Base-by-base conservation (phyloP, 2,797 vertebrate species). In the Heteromormyrus szaboi region DNA sequence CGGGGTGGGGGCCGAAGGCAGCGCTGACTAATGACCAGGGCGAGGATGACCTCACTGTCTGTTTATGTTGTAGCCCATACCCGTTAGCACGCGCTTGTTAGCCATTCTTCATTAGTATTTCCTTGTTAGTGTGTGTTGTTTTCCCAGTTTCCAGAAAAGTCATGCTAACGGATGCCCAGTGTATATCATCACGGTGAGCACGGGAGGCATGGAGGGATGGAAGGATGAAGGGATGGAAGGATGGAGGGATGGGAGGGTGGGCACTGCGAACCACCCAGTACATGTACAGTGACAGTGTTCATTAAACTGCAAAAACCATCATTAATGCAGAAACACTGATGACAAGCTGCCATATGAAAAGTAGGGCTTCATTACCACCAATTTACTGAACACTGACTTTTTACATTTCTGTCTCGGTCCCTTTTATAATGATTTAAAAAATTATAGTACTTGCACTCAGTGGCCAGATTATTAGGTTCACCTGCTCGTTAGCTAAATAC, bases 11-110 rank as follows among this genome's bases (percentile, higher is more conserved):
- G 44, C 22, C 50, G 5, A 85, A 51, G 51, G n/a, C 51, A 5
- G n/a, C 5, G 25, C 29, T 54, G 51, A 54, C 84, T 54, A 85
- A 85, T 85, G 50, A 85, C 48, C 84, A 51, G 46, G 46, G 41
- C 7, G n/a, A 68, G 65, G 29, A 88, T 88, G 87, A 88, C 41
- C 56, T 68, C 86, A 62, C 59, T 44, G 86, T 68, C 59, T 86
- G n/a, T 86, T 86, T 86, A 86, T 53, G 51, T n/a, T 48, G 53
- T 41, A 81, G 19, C 54, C 14, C 19, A n/a, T 41, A 3, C 68
- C 14, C 14, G 4, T 72, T 72, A 72, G 4, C 33, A 72, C 3
- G 4, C 14, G 29, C 68, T 37, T 33, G 12, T 72, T 72, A 17
- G 68, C 33, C 33, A 72, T 72, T 33, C 68, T 72, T 72, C 68